Evolutionary conservation across 2,113 vertebrate genomes (phyloP).

Genomic region (Brienomyrus brachyistius): DNA sequence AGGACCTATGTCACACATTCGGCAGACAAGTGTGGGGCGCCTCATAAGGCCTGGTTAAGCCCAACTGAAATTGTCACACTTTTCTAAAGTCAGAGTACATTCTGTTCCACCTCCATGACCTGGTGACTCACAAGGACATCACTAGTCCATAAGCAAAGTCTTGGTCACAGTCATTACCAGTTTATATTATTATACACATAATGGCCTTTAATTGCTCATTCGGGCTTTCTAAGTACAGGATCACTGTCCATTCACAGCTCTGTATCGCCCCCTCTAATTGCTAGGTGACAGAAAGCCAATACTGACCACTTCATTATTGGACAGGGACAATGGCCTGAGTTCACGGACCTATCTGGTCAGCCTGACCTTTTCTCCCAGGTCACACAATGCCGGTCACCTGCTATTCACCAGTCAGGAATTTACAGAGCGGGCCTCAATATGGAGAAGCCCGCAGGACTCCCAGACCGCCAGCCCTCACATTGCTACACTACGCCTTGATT

Average conservation of each 20-base stretch:
- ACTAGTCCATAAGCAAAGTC: slow-evolving; percentile 41
- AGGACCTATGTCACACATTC: neutral
- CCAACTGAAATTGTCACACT: neutral
- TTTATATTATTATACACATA: slow-evolving; percentile 59
- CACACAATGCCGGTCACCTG: slow-evolving; percentile 73
- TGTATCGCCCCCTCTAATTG: slow-evolving; percentile 64
- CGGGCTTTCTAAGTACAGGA: slow-evolving; percentile 61
- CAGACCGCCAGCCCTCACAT: slow-evolving; percentile 40
- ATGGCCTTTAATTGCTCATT: slow-evolving; percentile 57
- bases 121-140: slow-evolving; percentile 30
- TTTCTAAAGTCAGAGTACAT: neutral
- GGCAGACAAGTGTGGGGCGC: neutral
- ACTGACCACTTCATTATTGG: slow-evolving; percentile 88
- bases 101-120: neutral
- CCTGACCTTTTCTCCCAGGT: slow-evolving; percentile 69
- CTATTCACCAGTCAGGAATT: slow-evolving; percentile 58
- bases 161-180: slow-evolving; percentile 50
- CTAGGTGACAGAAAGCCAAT: slow-evolving; percentile 95
- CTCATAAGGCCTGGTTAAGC: neutral
- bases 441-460: slow-evolving; percentile 14
- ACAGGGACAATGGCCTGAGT: slow-evolving; percentile 60
- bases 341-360: slow-evolving; percentile 65
- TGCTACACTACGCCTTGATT: slow-evolving; percentile 57
- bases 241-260: slow-evolving; percentile 65
- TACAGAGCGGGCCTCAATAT: slow-evolving; percentile 34